Evolutionary conservation across 2,797 vertebrate species (phyloP), one percentile per base, ranked within the genome.

Genomic region (Taenioides sp.): DNA sequence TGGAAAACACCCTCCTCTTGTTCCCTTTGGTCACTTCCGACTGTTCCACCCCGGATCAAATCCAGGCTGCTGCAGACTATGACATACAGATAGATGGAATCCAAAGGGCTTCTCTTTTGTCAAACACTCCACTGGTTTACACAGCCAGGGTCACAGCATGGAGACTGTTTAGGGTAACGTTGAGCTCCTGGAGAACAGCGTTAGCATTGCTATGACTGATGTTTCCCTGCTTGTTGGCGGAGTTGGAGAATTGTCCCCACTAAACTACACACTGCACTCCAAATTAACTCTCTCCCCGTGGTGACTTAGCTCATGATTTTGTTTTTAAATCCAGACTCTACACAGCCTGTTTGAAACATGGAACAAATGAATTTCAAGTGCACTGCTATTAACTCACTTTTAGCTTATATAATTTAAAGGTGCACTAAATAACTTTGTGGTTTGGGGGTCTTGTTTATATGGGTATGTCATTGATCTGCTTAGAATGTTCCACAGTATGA

Each of bases 261-360:
- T 70, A 43, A 67, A 57, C 59, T 78, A 76, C 61, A 72, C 22
- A 11, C 58, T 88, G 82, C 85, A 85, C 85, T 86, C 86, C 57
- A 65, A 80, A 17, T 84, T 80, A 86, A 84, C 85, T 74, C 55
- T 27, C 43, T 60, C 75, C 78, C 75, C 74, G 66, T 75, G 72
- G 65, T 82, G 40, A 63, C 61, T 22, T 69, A 77, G 52, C 34
- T 73, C 69, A 60, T 74, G 22, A 20, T 28, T 61, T 77, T 66
- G 40, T 58, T 47, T 59, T 68, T 52, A 69, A 62, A 70, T 74
- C 34, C 17, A 59, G 55, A 66, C 72, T 62, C 52, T 28, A 67
- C 37, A 66, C 52, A 79, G 55, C 73, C 69, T 17, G 34, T 47
- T 64, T 47, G 63, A 49, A 63, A 25, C 74, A 78, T 78, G 54